Percentiles rank a stretch among this genome's conserved stretches.
Evolutionary conservation across 37 sponge, comb jelly and placozoan species (phyloP).

Genomic region (Spongilla lacustris): DNA sequence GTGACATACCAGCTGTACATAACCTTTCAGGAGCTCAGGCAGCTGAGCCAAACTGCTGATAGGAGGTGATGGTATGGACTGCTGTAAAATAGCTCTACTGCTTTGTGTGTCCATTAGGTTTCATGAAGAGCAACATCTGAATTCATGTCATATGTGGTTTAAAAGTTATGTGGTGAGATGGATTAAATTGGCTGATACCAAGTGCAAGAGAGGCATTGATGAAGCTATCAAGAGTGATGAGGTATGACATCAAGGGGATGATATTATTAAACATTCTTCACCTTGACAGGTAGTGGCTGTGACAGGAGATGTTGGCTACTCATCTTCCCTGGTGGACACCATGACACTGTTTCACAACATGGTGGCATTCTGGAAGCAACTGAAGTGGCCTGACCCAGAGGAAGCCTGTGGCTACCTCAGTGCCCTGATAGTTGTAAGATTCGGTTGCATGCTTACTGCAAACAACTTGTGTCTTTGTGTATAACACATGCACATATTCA

Average conservation of each 20-base stretch:
- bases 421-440: slow-evolving; percentile 13
- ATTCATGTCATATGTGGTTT: slow-evolving; percentile 47
- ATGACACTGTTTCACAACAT: slow-evolving; percentile 33
- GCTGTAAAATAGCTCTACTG: no score
- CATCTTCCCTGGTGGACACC: slow-evolving; percentile 64
- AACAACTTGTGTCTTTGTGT: no score
- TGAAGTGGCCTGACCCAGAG: slow-evolving; percentile 47
- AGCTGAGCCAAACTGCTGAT: neutral
- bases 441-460: no score
- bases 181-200: slow-evolving; percentile 28
- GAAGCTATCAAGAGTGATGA: slow-evolving; percentile 47
- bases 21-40: neutral
- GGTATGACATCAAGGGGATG: neutral
- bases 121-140: neutral
- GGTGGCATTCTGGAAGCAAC: slow-evolving; percentile 31
- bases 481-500: no score
- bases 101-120: neutral
- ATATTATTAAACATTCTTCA: neutral
- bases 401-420: slow-evolving; percentile 22
- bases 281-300: neutral
- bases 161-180: slow-evolving; percentile 38
- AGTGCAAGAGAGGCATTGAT: slow-evolving; percentile 19
- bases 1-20: neutral
- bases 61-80: neutral
- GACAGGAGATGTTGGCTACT: slow-evolving; percentile 30